Conservation (phyloP, 2,888 invertebrate genomes). For the Hirtodrosophila cameraria region DNA sequence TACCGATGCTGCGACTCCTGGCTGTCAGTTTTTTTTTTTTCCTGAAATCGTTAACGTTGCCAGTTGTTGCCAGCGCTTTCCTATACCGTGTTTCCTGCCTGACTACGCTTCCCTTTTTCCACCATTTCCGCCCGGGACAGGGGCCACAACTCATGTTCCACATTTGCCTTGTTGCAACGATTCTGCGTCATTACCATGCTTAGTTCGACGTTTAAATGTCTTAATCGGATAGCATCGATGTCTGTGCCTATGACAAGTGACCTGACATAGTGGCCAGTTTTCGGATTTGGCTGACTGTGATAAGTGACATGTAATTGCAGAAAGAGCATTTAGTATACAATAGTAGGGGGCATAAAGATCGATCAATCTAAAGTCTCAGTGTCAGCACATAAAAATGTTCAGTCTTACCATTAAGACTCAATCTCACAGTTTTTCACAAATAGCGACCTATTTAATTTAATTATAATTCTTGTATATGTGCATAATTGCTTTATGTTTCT, state of each 20-base stretch:
- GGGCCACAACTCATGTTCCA: conserved; percentile 8
- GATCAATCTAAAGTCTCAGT: neutral
- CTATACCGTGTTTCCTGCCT: conserved; percentile 21
- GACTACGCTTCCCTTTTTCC: conserved; percentile 26
- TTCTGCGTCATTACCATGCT: conserved; percentile 34
- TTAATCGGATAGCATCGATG: conserved; percentile 64
- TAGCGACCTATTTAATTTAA: no score
- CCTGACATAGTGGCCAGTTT: conserved; percentile 21
- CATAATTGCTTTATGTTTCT: neutral
- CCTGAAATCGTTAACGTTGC: conserved; percentile 46
- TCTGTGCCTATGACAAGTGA: conserved; percentile 49
- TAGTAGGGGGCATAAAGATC: neutral
- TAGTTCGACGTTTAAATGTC: conserved; percentile 50
- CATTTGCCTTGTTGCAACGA: conserved; percentile 32
- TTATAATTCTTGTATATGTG: neutral
- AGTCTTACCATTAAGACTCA: no score
- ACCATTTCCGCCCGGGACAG: neutral
- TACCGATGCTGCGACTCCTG: conserved; percentile 22
- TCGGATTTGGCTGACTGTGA: conserved; percentile 15
- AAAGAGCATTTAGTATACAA: neutral
- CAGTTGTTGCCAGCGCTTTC: conserved; percentile 27
- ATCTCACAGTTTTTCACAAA: no score
- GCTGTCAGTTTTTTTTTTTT: conserved; percentile 23
- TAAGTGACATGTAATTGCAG: conserved; percentile 8
- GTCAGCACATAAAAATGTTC: no score